Base-by-base conservation (phyloP, 2,113 vertebrate genomes). In the Dipodomys merriami region DNA sequence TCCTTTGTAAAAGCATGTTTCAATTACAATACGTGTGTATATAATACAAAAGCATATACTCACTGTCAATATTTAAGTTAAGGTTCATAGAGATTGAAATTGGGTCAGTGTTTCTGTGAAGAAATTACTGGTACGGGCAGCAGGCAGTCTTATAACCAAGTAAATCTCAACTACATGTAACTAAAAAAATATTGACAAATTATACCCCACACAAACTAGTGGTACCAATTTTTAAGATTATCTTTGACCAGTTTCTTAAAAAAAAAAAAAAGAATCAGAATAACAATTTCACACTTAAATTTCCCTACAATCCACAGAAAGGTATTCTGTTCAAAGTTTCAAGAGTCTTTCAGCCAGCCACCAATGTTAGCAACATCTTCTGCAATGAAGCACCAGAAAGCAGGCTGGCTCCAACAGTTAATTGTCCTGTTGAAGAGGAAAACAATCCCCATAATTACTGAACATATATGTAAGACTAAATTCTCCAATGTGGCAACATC, bases 401-500 rank as follows among this genome's bases (percentile, higher is more conserved):
- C 71, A 73, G 29, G 82, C 78, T 74, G 67, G 44, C 83, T 94
- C 82, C 44, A 90, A 94, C 83, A 74, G 76, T 33, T 91, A 86
- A 90, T 6, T 76, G 82, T 78, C 83, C 92, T 90, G 79, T 5
- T 62, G 60, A 95, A 89, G 80, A 93, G 94, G 73, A 77, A 93
- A 93, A 86, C 83, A 80, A 86, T 79, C 65, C 87, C 86, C 77
- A 10, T 57, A 72, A 95, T 92, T 82, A 93, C 8, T n/a, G 53
- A 91, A 91, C 53, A 91, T 13, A 64, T 65, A 89, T 77, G 6
- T 84, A 89, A 91, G 92, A 83, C 68, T 97, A 93, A 67, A 90
- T 93, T 94, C 93, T 94, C 87, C 95, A 84, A 25, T 7, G 87
- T 73, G 84, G 84, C 93, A 89, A 91, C 89, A 88, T 69, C 53